A percentile compares a stretch with the other conserved stretches of the same genome.
phyloP scores from a whole-genome alignment of 2,113 vertebrate genomes.

The Axis porcinus region DNA sequence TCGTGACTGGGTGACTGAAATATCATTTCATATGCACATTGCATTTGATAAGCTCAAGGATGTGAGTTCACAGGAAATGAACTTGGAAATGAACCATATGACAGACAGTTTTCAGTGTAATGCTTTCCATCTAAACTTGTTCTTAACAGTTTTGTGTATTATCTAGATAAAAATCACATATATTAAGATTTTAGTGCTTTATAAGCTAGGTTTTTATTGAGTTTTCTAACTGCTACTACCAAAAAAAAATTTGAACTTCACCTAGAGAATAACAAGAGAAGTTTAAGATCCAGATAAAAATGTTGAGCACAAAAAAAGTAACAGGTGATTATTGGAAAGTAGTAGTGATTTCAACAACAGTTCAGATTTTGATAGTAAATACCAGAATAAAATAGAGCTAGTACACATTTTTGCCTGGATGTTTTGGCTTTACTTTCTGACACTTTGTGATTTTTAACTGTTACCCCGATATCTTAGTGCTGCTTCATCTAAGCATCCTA shows the following conservation, averaged over 20 bases:
- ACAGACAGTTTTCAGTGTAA: neutral
- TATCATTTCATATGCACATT: neutral
- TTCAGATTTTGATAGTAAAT: conserved; percentile 27
- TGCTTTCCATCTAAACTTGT: conserved; percentile 3
- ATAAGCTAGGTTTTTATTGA: neutral
- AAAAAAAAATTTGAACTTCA: neutral
- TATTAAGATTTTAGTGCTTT: conserved; percentile 4
- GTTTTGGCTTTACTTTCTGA: conserved; percentile 32
- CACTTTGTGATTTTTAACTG: neutral
- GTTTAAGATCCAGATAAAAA: neutral
- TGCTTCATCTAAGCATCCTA: neutral
- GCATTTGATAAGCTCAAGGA: neutral
- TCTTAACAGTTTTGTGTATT: neutral
- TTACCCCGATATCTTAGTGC: neutral
- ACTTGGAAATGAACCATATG: neutral
- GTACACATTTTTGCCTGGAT: neutral
- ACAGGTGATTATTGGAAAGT: neutral
- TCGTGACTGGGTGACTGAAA: neutral
- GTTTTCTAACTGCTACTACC: conserved; percentile 5
- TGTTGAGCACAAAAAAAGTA: neutral
- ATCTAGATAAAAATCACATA: neutral
- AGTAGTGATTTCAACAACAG: neutral
- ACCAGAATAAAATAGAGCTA: neutral
- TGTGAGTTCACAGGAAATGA: neutral
- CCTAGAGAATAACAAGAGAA: conserved; percentile 25